phyloP scores from a whole-genome alignment of 2,113 vertebrate species.

The Athene noctua region DNA sequence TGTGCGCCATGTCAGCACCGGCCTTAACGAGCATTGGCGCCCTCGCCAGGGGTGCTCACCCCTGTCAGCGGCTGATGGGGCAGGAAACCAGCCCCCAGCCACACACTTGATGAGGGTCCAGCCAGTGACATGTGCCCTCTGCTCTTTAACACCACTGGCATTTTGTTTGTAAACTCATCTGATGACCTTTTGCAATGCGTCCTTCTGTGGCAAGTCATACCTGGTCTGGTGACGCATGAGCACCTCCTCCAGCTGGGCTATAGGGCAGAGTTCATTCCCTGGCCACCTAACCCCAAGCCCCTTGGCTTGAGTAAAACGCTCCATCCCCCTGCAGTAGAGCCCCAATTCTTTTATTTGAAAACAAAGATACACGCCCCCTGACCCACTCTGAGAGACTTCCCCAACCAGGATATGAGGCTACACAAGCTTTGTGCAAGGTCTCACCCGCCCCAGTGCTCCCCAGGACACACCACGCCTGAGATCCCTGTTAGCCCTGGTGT shows the following conservation, averaged over 20 bases:
- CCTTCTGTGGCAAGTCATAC: background rate
- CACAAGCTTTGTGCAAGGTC: background rate
- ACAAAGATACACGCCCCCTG: rapidly evolving
- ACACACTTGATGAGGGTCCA: rapidly evolving
- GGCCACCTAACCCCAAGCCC: background rate
- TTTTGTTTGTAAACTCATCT: background rate
- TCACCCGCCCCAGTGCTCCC: background rate
- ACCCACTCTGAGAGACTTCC: background rate
- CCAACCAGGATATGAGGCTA: rapidly evolving
- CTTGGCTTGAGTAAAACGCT: background rate
- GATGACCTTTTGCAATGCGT: background rate
- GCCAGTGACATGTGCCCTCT: background rate
- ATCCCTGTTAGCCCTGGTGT: rapidly evolving
- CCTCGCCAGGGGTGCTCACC: background rate
- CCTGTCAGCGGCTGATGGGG: background rate
- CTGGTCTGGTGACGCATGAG: background rate
- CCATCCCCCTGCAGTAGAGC: background rate
- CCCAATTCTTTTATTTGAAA: background rate
- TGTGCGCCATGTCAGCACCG: background rate
- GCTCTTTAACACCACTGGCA: background rate
- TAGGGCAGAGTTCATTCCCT: background rate
- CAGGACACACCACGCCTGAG: rapidly evolving
- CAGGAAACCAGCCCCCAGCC: background rate
- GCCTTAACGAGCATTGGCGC: background rate
- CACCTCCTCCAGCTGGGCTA: background rate